Conservation (phyloP, 2,113 vertebrate genomes). For the Procavia capensis region DNA sequence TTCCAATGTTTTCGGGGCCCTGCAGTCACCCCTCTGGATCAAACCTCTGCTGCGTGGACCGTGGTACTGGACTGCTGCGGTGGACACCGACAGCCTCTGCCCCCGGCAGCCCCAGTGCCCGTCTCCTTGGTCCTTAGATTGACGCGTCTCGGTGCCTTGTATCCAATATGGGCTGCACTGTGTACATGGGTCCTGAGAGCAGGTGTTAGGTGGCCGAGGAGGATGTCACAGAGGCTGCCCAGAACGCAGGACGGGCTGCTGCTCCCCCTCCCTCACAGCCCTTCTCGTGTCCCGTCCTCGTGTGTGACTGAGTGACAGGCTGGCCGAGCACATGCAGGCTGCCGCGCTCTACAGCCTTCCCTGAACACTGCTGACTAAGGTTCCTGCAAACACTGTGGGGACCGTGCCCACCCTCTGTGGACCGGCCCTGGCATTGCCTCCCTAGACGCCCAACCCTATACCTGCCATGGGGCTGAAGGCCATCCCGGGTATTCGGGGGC, state of each 20-base stretch:
- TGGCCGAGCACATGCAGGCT: rapidly evolving
- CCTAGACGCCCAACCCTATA: too few species aligned
- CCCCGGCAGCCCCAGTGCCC: too few species aligned
- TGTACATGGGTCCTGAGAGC: neutral
- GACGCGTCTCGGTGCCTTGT: neutral
- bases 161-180: rapidly evolving
- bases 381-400: too few species aligned
- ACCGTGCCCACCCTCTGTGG: neutral
- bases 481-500: neutral
- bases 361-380: neutral
- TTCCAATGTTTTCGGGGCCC: too few species aligned
- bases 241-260: too few species aligned
- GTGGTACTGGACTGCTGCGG: too few species aligned
- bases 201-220: neutral
- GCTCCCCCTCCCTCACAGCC: neutral
- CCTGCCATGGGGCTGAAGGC: too few species aligned
- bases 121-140: too few species aligned
- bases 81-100: too few species aligned
- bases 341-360: neutral
- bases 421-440: too few species aligned
- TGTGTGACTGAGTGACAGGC: neutral
- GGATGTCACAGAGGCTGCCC: neutral
- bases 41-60: too few species aligned
- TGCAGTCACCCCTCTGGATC: too few species aligned
- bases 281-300: neutral